Evolutionary conservation across 1,140 invertebrate genomes (phyloP).

Genomic region (Rhopalosiphum padi): DNA sequence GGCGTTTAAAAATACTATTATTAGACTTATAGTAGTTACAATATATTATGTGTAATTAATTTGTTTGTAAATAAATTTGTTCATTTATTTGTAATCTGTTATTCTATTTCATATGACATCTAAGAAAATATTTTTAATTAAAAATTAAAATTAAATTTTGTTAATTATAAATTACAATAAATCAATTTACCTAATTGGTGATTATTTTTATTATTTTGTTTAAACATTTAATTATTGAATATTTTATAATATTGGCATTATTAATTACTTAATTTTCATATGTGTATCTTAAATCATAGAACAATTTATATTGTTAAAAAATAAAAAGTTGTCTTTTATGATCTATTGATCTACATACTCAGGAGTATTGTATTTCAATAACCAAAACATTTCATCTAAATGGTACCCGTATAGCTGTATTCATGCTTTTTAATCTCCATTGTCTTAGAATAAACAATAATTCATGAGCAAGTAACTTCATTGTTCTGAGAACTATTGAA

Average conservation of each 20-base stretch:
- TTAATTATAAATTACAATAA: background rate
- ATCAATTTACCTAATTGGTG: background rate
- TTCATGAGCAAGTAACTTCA: background rate
- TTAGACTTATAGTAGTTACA: background rate
- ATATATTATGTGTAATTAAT: background rate
- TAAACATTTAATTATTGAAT: too few species aligned
- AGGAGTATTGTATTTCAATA: slow-evolving; percentile 37
- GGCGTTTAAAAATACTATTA: background rate
- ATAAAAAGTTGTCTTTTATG: background rate
- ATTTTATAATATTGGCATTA: background rate
- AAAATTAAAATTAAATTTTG: background rate
- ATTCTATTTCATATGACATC: background rate
- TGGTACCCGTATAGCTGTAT: background rate
- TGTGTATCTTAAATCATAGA: background rate
- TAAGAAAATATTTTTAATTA: background rate
- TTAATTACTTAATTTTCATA: background rate
- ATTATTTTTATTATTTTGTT: background rate
- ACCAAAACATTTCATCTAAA: background rate
- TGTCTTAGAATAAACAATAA: slow-evolving; percentile 55
- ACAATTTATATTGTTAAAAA: background rate
- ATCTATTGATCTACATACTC: background rate
- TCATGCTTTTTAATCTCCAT: slow-evolving; percentile 12
- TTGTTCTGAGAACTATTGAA: slow-evolving; percentile 54
- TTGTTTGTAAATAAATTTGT: background rate
- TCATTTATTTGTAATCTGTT: background rate